Conservation (phyloP, 2,888 invertebrate genomes). For the Drosophila tanythrix region DNA sequence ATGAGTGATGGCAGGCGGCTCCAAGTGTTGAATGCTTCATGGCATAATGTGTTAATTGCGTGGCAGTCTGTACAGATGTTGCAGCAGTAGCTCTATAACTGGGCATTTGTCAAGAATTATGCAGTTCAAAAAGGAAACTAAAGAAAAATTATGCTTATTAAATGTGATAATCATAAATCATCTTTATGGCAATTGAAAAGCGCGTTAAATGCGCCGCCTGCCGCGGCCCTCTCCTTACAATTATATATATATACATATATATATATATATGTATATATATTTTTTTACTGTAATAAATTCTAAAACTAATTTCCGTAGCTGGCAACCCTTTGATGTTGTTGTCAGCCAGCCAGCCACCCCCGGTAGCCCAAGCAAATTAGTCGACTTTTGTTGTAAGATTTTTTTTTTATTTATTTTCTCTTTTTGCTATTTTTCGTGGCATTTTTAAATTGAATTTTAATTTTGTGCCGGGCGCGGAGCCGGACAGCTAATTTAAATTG, state of each 20-base stretch:
- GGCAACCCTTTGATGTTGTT: conserved; percentile 62
- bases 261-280: not conserved
- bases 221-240: not conserved
- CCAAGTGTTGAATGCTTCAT: conserved; percentile 51
- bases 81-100: conserved; percentile 22
- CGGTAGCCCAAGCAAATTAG: conserved; percentile 66
- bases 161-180: conserved; percentile 81
- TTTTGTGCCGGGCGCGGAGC: conserved; percentile 53
- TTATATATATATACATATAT: not conserved
- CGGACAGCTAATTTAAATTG: conserved; percentile 76
- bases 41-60: conserved; percentile 70
- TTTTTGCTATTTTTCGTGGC: conserved; percentile 62
- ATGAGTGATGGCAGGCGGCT: conserved; percentile 47
- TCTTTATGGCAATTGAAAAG: conserved; percentile 81
- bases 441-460: conserved; percentile 81
- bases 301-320: conserved; percentile 81
- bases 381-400: conserved; percentile 69
- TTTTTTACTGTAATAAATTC: conserved; percentile 76
- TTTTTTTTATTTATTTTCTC: conserved; percentile 31
- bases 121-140: conserved; percentile 14
- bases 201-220: conserved; percentile 62
- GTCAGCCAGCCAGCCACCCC: conserved; percentile 49
- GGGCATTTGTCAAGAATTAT: conserved; percentile 14
- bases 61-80: conserved; percentile 46
- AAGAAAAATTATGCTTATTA: conserved; percentile 73